phyloP scores from a whole-genome alignment of 2,797 vertebrate genomes.

The Hypotaenidia philippensis region DNA sequence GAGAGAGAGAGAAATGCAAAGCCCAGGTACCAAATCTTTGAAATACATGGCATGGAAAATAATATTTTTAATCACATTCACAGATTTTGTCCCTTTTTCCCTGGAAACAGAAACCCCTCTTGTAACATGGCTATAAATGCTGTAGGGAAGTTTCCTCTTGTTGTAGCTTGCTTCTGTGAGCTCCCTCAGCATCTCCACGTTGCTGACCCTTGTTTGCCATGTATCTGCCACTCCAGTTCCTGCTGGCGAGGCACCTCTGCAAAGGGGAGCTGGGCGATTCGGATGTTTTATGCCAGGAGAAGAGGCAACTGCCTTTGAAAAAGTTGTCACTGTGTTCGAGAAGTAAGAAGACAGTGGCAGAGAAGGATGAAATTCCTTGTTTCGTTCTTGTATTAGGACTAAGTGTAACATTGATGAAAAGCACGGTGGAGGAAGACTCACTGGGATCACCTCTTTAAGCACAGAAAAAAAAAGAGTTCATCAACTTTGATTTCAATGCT shows the following conservation, averaged over 20 bases:
- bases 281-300: neutral
- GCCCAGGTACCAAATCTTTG: constrained; percentile 64
- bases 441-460: neutral
- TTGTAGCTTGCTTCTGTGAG: neutral
- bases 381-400: neutral
- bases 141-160: constrained; percentile 58
- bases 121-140: constrained; percentile 49
- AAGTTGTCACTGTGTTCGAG: fast-evolving
- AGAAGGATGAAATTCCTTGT: neutral
- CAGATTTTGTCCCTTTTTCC: constrained; percentile 55
- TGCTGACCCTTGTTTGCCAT: neutral
- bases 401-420: neutral
- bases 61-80: constrained; percentile 46
- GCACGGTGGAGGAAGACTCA: neutral
- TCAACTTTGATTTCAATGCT: neutral
- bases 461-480: neutral
- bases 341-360: neutral
- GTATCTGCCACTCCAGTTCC: neutral
- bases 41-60: constrained; percentile 43
- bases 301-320: neutral
- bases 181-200: neutral
- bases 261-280: neutral
- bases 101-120: constrained; percentile 62
- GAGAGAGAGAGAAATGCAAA: constrained; percentile 53
- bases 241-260: fast-evolving